Evolutionary conservation across 2,797 vertebrate genomes (phyloP).

Genomic region (Nyctalus aviator): DNA sequence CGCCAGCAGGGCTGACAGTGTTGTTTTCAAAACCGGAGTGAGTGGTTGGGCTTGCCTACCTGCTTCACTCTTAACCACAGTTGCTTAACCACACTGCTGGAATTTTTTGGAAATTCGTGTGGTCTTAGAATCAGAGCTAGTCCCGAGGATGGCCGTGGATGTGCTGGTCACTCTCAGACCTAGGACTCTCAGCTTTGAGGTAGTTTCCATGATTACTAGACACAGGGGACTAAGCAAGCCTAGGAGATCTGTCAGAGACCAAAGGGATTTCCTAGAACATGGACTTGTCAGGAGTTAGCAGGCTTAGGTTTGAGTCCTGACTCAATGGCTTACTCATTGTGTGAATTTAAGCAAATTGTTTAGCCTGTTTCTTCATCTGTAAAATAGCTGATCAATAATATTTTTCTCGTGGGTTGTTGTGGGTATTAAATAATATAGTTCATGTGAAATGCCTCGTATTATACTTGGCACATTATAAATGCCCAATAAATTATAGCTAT

Average conservation of each 20-base stretch:
- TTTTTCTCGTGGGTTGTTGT: background rate
- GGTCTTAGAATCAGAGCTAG: background rate
- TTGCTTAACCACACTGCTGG: background rate
- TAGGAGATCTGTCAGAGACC: background rate
- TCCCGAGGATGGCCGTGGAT: background rate
- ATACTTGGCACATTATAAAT: background rate
- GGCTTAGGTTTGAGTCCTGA: background rate
- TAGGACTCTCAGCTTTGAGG: background rate
- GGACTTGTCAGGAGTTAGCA: background rate
- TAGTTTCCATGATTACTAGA: background rate
- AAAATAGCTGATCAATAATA: background rate
- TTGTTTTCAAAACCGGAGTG: background rate
- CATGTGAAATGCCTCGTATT: slow-evolving; percentile 10
- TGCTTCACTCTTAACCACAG: background rate
- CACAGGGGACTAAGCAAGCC: background rate
- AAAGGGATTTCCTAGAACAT: background rate
- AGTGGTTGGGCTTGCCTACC: background rate
- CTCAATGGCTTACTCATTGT: background rate
- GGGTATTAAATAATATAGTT: slow-evolving; percentile 15
- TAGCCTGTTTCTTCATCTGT: background rate
- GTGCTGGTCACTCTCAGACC: background rate
- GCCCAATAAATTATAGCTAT: background rate
- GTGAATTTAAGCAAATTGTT: slow-evolving; percentile 33
- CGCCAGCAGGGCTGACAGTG: background rate
- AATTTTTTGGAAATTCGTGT: slow-evolving; percentile 11